phyloP scores from a whole-genome alignment of 2,888 invertebrate genomes.

The Agrochola lychnidis region DNA sequence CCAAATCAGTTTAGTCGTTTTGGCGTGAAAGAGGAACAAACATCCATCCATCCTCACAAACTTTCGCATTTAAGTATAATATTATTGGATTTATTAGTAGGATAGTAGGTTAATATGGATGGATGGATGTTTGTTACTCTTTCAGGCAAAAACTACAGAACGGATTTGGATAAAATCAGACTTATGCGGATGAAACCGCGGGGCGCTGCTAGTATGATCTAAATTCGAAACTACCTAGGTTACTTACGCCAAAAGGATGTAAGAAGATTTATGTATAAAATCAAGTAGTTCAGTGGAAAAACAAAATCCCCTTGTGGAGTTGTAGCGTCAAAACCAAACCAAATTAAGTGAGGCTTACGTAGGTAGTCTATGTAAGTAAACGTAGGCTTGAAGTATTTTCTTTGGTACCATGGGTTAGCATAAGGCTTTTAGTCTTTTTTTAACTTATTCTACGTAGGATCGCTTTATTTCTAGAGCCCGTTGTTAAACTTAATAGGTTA shows the following conservation, averaged over 20 bases:
- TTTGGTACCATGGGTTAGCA: background rate
- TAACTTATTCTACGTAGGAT: background rate
- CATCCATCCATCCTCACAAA: no score
- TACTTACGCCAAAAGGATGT: background rate
- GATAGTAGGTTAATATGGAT: no score
- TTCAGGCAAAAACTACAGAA: no score
- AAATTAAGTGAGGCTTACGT: slow-evolving; percentile 22
- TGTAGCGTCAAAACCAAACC: slow-evolving; percentile 26
- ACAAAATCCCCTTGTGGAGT: slow-evolving; percentile 15
- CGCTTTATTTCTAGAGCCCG: slow-evolving; percentile 5
- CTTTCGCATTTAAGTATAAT: no score
- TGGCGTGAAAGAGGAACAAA: no score
- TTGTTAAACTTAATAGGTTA: no score
- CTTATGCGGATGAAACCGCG: no score
- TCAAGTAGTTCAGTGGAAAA: slow-evolving; percentile 18
- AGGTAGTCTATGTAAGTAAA: slow-evolving; percentile 15
- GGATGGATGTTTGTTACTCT: no score
- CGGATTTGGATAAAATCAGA: no score
- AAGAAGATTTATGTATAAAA: slow-evolving; percentile 1
- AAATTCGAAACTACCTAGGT: background rate
- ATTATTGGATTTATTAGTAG: no score
- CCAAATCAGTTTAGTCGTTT: no score
- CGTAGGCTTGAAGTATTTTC: slow-evolving; percentile 23
- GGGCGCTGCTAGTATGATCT: background rate
- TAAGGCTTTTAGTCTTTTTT: slow-evolving; percentile 19